Conservation (phyloP, 2,797 vertebrate species). For the Crenuchus spilurus region DNA sequence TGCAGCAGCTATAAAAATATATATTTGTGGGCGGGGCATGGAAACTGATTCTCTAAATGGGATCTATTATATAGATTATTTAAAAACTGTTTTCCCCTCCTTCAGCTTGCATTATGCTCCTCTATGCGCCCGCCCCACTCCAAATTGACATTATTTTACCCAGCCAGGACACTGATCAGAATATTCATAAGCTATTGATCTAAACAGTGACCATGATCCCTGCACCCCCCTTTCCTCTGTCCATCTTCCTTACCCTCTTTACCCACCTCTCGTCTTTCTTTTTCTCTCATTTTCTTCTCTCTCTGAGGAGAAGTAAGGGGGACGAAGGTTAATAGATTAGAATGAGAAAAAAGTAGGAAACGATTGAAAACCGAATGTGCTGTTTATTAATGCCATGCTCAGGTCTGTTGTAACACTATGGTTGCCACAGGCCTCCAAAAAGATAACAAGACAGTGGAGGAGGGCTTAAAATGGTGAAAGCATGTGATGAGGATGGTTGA, state of each 20-base stretch:
- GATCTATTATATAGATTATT: no score
- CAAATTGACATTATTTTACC: conserved; percentile 62
- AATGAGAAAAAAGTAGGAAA: conserved; percentile 54
- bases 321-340: conserved; percentile 68
- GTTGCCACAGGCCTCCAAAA: background rate
- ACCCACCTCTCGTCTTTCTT: conserved; percentile 5
- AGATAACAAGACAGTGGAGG: background rate
- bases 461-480: background rate
- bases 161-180: conserved; percentile 62
- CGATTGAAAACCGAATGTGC: conserved; percentile 32
- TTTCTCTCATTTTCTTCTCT: conserved; percentile 34
- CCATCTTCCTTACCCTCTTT: conserved; percentile 27
- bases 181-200: conserved; percentile 76
- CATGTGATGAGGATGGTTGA: background rate
- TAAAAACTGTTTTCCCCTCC: background rate
- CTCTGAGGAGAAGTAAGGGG: conserved; percentile 9
- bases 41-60: no score
- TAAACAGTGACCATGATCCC: conserved; percentile 50
- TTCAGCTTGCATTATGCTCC: background rate
- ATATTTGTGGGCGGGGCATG: no score
- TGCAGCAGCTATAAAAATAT: no score
- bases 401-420: background rate
- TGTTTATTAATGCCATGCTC: conserved; percentile 49
- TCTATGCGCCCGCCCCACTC: background rate
- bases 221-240: conserved; percentile 7